A percentile compares a stretch with the other conserved stretches of the same genome.
Evolutionary conservation across 2,113 vertebrate genomes (phyloP).

Genomic region (Microcebus lehilahytsara): DNA sequence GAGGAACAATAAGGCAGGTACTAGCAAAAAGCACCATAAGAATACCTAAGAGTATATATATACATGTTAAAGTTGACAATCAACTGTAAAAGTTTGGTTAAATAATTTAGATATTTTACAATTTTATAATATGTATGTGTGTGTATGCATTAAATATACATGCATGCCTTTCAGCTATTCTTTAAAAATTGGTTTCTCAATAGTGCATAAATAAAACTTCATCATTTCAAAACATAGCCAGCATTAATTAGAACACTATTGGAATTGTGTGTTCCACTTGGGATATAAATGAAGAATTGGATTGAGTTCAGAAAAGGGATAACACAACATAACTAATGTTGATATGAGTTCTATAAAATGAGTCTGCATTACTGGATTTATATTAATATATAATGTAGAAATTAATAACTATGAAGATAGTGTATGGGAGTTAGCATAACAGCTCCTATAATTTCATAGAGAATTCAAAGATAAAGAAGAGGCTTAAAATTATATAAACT

Average conservation of each 20-base stretch:
- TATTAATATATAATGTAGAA: not conserved
- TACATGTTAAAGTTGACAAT: not conserved
- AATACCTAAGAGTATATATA: not conserved
- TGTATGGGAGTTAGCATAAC: not conserved
- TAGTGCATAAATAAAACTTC: not conserved
- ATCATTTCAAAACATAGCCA: not conserved
- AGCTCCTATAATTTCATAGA: not conserved
- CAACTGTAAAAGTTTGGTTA: not conserved
- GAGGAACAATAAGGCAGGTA: not conserved
- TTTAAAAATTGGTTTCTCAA: slow-evolving; percentile 13
- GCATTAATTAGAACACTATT: not conserved
- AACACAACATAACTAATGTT: not conserved
- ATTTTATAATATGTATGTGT: not conserved
- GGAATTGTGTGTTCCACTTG: not conserved
- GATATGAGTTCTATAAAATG: not conserved
- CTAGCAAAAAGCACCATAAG: not conserved
- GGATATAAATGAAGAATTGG: slow-evolving; percentile 1
- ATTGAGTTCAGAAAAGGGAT: not conserved
- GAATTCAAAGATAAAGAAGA: not conserved
- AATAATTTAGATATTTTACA: not conserved
- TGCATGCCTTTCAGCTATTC: not conserved
- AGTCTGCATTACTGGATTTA: not conserved
- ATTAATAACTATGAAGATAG: not conserved
- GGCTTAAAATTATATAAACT: not conserved
- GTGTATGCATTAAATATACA: not conserved